Evolutionary conservation across 2,113 vertebrate genomes (phyloP).

Genomic region (Rhea americana): DNA sequence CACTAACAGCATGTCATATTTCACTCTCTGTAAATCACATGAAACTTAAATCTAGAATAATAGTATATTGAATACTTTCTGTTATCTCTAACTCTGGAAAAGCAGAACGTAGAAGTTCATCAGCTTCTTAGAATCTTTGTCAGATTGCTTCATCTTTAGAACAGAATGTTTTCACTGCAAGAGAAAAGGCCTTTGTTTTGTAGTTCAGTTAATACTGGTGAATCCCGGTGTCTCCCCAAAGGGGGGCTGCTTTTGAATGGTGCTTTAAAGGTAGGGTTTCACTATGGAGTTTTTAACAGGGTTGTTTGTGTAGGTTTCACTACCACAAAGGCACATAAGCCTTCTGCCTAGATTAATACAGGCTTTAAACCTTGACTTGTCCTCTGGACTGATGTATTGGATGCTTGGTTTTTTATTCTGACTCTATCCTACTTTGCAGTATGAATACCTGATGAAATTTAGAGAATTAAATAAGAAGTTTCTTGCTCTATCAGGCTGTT

Average conservation of each 20-base stretch:
- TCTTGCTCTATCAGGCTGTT: neutral
- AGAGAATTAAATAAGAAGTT: neutral
- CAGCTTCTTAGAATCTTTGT: neutral
- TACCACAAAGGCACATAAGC: neutral
- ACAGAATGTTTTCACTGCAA: neutral
- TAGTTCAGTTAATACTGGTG: neutral
- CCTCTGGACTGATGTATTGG: neutral
- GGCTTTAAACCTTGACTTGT: neutral
- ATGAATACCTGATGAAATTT: neutral
- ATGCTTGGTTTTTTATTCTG: neutral
- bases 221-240: neutral
- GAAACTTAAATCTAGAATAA: neutral
- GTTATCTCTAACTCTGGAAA: neutral
- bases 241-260: neutral
- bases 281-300: neutral
- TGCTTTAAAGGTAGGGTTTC: neutral
- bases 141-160: neutral
- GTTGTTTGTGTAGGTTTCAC: neutral
- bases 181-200: neutral
- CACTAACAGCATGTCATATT: neutral
- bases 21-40: neutral
- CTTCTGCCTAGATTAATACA: neutral
- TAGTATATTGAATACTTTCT: neutral
- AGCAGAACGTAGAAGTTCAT: neutral
- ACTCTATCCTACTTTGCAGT: neutral